phyloP scores from a whole-genome alignment of 2,797 vertebrate genomes.

The Pseudomugil tenellus region DNA sequence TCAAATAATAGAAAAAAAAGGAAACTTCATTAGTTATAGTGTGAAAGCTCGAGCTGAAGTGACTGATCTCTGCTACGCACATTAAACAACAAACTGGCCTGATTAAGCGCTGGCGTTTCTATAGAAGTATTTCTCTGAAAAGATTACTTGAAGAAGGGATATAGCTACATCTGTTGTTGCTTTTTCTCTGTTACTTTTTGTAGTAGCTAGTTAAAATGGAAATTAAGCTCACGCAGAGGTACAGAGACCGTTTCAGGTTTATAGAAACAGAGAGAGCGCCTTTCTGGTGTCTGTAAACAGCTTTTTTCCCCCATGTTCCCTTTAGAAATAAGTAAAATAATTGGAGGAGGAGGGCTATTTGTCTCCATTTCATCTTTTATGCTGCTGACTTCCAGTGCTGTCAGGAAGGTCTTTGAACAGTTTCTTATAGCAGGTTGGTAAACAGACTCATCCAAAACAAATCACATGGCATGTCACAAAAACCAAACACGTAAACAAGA shows the following conservation, averaged over 20 bases:
- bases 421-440: conserved; percentile 30
- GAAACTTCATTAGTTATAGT: not conserved
- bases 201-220: not conserved
- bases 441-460: conserved; percentile 51
- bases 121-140: not conserved
- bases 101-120: conserved; percentile 46
- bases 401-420: conserved; percentile 37
- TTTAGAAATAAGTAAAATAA: conserved; percentile 36
- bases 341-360: conserved; percentile 39
- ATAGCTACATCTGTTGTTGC: not conserved
- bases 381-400: conserved; percentile 32
- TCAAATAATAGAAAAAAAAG: not conserved
- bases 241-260: conserved; percentile 23
- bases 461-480: conserved; percentile 59
- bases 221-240: conserved; percentile 12
- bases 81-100: conserved; percentile 41
- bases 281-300: conserved; percentile 33
- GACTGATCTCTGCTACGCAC: conserved; percentile 22
- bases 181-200: conserved; percentile 14
- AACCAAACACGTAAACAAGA: conserved; percentile 41
- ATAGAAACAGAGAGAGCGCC: conserved; percentile 28
- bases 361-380: conserved; percentile 37
- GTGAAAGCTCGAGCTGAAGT: conserved; percentile 14
- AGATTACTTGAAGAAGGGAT: conserved; percentile 10
- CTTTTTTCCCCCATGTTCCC: not conserved